These are phyloP conservation scores for Mesorhabditis sp. DNA, from an alignment of 2,888 invertebrate species.

Conservation along the genomic window DNA sequence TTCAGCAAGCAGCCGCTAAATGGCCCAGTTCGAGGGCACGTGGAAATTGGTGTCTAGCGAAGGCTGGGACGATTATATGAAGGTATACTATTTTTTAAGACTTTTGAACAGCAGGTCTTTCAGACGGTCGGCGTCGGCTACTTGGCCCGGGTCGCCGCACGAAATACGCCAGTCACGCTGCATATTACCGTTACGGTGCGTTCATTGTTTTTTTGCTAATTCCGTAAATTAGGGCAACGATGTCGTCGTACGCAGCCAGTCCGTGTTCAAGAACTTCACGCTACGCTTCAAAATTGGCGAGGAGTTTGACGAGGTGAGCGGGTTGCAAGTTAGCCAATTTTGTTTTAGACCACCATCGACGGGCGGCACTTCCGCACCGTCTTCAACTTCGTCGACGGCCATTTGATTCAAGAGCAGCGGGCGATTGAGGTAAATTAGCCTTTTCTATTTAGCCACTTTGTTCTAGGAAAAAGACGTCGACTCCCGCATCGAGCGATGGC, in stretches of 20 bases:
- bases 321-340: not conserved
- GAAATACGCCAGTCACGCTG: slow-evolving; percentile 2
- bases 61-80: not conserved
- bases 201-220: not conserved
- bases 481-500: not conserved
- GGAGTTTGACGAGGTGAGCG: not conserved
- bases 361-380: not conserved
- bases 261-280: slow-evolving; percentile 1
- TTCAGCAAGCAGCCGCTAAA: not conserved
- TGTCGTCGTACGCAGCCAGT: not conserved
- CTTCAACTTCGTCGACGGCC: not conserved
- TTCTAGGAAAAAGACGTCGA: slow-evolving; percentile 6
- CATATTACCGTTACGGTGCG: not conserved
- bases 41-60: not conserved
- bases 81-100: not conserved
- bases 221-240: not conserved
- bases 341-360: not conserved
- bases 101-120: not conserved
- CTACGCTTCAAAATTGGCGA: not conserved
- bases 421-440: not conserved
- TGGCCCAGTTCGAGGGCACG: not conserved
- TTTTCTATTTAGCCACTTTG: not conserved
- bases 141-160: slow-evolving; percentile 2
- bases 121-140: slow-evolving; percentile 4
- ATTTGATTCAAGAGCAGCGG: not conserved